These are phyloP conservation scores for Eptatretus atami DNA, from an alignment of 2,797 vertebrate genomes.

Conservation along the genomic window DNA sequence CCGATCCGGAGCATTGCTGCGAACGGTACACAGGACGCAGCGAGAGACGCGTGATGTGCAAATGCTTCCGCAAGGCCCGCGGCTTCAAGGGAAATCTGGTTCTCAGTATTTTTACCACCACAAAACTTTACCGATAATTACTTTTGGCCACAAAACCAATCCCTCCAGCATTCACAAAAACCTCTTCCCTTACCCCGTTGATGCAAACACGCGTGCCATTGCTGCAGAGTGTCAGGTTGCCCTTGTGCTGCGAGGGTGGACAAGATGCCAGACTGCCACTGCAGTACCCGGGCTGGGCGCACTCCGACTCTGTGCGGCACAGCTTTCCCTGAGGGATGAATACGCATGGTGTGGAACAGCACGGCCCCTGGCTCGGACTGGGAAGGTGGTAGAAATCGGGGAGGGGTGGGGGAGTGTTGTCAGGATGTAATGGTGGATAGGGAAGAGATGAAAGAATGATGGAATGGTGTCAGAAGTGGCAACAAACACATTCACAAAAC, in stretches of 20 bases:
- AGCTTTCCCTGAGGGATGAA: constrained; percentile 19
- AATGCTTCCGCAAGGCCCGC: too few relatives aligned
- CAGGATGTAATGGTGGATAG: neutral
- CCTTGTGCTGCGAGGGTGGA: constrained; percentile 35
- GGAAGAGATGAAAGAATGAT: too few relatives aligned
- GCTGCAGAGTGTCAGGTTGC: constrained; percentile 44
- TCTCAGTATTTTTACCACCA: too few relatives aligned
- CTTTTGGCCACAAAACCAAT: too few relatives aligned
- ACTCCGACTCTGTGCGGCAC: constrained; percentile 46
- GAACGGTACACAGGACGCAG: neutral
- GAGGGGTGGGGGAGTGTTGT: neutral
- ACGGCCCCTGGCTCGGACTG: constrained; percentile 80
- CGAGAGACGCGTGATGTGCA: too few relatives aligned
- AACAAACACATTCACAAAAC: too few relatives aligned
- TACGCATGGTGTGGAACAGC: constrained; percentile 29
- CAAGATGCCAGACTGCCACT: constrained; percentile 32
- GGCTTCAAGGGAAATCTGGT: too few relatives aligned
- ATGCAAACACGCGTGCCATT: constrained; percentile 64
- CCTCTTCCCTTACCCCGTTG: constrained; percentile 30
- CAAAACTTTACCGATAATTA: too few relatives aligned
- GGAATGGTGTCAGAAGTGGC: too few relatives aligned
- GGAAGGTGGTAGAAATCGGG: neutral
- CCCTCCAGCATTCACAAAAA: neutral
- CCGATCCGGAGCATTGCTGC: constrained; percentile 66
- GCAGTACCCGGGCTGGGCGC: constrained; percentile 34